phyloP scores from a whole-genome alignment of 2,113 vertebrate species.

The Phalacrocorax brasilianus region DNA sequence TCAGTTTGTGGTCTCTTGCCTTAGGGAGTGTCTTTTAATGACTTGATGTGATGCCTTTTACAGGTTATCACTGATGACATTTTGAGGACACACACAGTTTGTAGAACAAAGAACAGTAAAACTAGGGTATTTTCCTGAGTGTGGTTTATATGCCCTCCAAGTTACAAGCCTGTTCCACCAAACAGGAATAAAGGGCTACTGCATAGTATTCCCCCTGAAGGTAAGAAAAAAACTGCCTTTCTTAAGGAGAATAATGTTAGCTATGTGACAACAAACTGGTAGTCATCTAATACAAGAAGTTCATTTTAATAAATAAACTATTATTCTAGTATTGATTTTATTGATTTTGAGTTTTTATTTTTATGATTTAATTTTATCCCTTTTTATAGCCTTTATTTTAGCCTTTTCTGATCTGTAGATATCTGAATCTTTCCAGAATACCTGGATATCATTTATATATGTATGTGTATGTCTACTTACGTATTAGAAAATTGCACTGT shows the following conservation, averaged over 20 bases:
- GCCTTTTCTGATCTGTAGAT: neutral
- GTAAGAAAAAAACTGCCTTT: neutral
- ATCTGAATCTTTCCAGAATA: neutral
- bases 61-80: slow-evolving; percentile 81
- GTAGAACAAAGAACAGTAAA: slow-evolving; percentile 73
- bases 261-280: neutral
- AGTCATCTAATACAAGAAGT: neutral
- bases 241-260: slow-evolving; percentile 21
- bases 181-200: slow-evolving; percentile 11
- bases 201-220: slow-evolving; percentile 23
- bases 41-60: slow-evolving; percentile 77
- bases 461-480: neutral
- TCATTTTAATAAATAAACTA: neutral
- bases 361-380: neutral
- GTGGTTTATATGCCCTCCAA: slow-evolving; percentile 43
- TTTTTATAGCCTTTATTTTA: neutral
- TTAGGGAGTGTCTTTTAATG: slow-evolving; percentile 77
- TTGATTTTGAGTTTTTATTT: neutral
- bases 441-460: neutral
- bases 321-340: neutral
- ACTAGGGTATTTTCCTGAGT: slow-evolving; percentile 51
- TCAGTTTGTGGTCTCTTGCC: slow-evolving; percentile 64
- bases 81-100: slow-evolving; percentile 78
- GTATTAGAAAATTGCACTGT: neutral
- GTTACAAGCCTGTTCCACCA: slow-evolving; percentile 12